Conservation (phyloP, 1,140 invertebrate species). For the Lepidurus packardi region DNA sequence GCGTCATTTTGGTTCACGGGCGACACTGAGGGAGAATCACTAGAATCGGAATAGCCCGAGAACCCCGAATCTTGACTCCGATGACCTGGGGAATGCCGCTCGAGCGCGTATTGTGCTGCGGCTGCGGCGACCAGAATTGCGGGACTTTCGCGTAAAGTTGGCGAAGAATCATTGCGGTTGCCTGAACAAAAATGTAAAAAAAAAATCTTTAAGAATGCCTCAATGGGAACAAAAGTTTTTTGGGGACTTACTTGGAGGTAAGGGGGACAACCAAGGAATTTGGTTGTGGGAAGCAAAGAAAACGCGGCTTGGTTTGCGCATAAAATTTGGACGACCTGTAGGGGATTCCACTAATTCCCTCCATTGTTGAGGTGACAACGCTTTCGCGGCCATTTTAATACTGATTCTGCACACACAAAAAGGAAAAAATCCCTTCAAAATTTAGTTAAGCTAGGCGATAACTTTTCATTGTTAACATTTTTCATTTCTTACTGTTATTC, state of each 20-base stretch:
- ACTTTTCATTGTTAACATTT: too few species aligned
- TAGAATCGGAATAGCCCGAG: conserved; percentile 34
- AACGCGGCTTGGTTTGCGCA: not conserved
- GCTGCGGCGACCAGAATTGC: conserved; percentile 18
- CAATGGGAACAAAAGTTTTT: not conserved
- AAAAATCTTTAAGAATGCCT: not conserved
- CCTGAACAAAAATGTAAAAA: not conserved
- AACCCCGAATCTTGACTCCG: conserved; percentile 33
- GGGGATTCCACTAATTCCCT: conserved; percentile 23
- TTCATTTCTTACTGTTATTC: too few species aligned
- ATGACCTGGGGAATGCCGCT: conserved; percentile 30
- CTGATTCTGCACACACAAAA: not conserved
- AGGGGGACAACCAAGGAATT: conserved; percentile 1
- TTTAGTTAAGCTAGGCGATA: not conserved
- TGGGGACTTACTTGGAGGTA: not conserved
- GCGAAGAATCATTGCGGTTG: not conserved
- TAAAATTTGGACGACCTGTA: conserved; percentile 13
- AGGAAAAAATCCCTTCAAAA: not conserved
- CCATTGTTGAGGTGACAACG: conserved; percentile 33
- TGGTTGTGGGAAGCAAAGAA: conserved; percentile 16
- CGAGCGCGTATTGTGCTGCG: conserved; percentile 25
- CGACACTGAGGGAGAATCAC: conserved; percentile 26
- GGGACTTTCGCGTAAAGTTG: not conserved
- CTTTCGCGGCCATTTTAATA: conserved; percentile 30
- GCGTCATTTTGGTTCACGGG: not conserved